phyloP scores from a whole-genome alignment of 2,113 vertebrate species.

The Sarotherodon lohbergeri region DNA sequence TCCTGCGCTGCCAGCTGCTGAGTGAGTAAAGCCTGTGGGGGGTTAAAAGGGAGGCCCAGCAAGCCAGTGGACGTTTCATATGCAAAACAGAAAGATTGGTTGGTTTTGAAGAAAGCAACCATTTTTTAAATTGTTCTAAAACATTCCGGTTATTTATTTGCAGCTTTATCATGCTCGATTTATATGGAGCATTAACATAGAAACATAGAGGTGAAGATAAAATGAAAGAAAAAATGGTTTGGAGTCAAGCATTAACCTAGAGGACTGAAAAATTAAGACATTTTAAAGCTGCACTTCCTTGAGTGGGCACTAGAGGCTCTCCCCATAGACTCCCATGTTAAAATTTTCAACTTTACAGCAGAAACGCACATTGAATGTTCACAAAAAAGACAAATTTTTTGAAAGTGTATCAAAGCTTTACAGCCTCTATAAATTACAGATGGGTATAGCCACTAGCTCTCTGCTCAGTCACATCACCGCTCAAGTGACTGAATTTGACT shows the following conservation, averaged over 20 bases:
- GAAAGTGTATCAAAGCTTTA: background rate
- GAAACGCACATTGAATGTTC: background rate
- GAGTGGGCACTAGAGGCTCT: background rate
- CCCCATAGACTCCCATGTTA: background rate
- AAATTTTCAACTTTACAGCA: background rate
- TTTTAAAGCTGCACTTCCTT: background rate
- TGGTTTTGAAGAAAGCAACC: background rate
- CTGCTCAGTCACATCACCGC: background rate
- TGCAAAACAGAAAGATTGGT: background rate
- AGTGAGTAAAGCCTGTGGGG: slow-evolving; percentile 77
- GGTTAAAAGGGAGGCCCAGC: background rate
- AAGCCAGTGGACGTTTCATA: background rate
- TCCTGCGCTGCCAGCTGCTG: slow-evolving; percentile 96
- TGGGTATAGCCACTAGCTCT: background rate
- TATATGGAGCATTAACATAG: background rate
- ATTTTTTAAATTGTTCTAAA: background rate
- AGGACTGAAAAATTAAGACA: background rate
- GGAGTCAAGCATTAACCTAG: background rate
- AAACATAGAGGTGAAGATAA: background rate
- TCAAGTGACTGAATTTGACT: background rate
- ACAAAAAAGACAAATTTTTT: background rate
- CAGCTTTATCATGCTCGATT: background rate
- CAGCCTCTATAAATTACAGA: background rate
- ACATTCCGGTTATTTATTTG: background rate
- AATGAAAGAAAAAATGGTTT: background rate